A percentile compares a stretch with the other conserved stretches of the same genome.
These are phyloP conservation scores for Aspiorhynchus laticeps DNA, from an alignment of 2,113 vertebrate species.

Conservation along the genomic window DNA sequence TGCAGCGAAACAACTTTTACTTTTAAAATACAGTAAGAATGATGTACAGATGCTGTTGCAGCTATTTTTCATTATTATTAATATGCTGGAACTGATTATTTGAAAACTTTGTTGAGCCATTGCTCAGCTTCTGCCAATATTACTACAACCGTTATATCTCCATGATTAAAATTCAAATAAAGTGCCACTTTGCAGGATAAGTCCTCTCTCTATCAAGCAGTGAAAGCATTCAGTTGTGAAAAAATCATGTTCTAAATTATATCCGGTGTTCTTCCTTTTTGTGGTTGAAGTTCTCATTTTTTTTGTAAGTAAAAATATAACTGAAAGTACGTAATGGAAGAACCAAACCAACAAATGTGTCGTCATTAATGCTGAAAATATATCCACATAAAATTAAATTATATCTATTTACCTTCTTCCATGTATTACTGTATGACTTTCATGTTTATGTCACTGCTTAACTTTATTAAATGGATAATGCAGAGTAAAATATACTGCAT, in stretches of 20 bases:
- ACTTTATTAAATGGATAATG: background rate
- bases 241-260: no score
- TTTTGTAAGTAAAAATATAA: no score
- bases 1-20: background rate
- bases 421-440: background rate
- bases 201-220: background rate
- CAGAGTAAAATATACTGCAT: background rate
- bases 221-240: background rate
- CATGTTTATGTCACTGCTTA: background rate
- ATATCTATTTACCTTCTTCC: background rate
- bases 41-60: background rate
- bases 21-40: background rate
- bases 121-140: background rate
- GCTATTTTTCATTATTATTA: background rate
- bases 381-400: background rate
- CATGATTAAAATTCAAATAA: background rate
- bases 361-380: background rate
- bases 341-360: background rate
- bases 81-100: background rate
- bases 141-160: background rate
- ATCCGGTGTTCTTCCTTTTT: no score
- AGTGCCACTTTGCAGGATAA: background rate
- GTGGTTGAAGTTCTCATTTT: no score
- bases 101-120: background rate
- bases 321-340: background rate